phyloP scores from a whole-genome alignment of 2,797 vertebrate genomes.

The Threskiornis aethiopicus region DNA sequence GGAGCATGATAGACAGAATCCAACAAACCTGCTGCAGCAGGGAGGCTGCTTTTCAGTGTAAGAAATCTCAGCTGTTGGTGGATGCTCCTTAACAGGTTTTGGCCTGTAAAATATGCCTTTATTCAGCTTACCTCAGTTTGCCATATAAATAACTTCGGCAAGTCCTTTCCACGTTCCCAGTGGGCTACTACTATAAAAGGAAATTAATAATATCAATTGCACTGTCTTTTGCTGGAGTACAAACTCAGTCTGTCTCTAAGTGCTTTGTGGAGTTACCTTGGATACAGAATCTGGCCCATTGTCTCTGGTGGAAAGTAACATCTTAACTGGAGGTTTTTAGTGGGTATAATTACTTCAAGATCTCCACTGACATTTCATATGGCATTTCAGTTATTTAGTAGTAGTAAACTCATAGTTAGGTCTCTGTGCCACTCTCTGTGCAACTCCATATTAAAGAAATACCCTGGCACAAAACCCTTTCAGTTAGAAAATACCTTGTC shows the following conservation, averaged over 20 bases:
- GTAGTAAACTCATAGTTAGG: neutral
- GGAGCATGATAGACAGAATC: neutral
- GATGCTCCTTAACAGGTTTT: neutral
- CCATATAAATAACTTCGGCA: neutral
- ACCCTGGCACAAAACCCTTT: neutral
- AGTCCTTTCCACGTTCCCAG: neutral
- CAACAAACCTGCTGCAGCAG: neutral
- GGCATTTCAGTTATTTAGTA: neutral
- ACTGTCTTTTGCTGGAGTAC: neutral
- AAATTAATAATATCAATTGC: neutral
- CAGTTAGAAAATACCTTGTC: neutral
- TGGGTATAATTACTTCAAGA: neutral
- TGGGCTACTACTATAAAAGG: neutral
- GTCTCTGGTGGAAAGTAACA: neutral
- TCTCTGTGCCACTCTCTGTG: neutral
- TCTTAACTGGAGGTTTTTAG: neutral
- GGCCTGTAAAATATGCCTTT: neutral
- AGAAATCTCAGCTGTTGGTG: neutral
- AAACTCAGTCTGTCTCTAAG: neutral
- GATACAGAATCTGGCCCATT: neutral
- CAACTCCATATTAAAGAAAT: neutral
- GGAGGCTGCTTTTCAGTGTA: neutral
- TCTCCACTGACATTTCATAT: neutral
- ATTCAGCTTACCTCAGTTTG: neutral
- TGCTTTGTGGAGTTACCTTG: neutral